These are phyloP conservation scores for Drosophila elegans DNA, from an alignment of 1,140 invertebrate genomes.

Conservation along the genomic window DNA sequence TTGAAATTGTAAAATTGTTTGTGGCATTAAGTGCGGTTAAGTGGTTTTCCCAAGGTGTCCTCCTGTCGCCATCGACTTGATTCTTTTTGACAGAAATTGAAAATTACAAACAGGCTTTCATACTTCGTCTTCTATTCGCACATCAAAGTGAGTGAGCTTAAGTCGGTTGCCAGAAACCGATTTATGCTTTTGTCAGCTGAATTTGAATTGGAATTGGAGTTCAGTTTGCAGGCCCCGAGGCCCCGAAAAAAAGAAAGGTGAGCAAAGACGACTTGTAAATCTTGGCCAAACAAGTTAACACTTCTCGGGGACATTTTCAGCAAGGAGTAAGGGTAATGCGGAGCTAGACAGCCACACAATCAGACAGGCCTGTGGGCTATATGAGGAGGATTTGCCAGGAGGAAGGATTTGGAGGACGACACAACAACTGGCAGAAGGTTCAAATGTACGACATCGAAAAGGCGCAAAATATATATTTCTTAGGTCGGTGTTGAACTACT, in stretches of 20 bases:
- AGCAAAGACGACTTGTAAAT: conserved; percentile 62
- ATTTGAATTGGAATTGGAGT: conserved; percentile 21
- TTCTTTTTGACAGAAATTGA: conserved; percentile 70
- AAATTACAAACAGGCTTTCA: conserved; percentile 68
- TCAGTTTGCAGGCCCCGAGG: conserved; percentile 24
- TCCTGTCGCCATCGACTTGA: conserved; percentile 22
- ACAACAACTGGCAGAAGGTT: conserved; percentile 30
- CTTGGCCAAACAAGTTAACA: conserved; percentile 76
- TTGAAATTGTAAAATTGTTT: conserved; percentile 59
- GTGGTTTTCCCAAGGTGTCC: conserved; percentile 65
- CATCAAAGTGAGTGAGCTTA: conserved; percentile 63
- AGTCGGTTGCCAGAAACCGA: conserved; percentile 70
- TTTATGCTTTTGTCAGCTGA: conserved; percentile 75
- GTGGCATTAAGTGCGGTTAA: conserved; percentile 63
- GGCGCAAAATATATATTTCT: conserved; percentile 30
- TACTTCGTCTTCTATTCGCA: conserved; percentile 19
- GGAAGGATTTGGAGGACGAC: conserved; percentile 15
- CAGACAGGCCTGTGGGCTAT: conserved; percentile 57
- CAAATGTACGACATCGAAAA: conserved; percentile 35
- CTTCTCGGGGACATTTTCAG: conserved; percentile 32
- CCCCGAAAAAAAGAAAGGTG: conserved; percentile 27
- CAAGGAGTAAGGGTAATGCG: neutral
- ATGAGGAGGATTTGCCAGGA: conserved; percentile 14
- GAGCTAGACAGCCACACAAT: conserved; percentile 56
- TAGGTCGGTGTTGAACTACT: neutral